A percentile compares a stretch with the other conserved stretches of the same genome.
These are phyloP conservation scores for Porites cylindrica DNA, from an alignment of 92 coral and sea anemone species.

Conservation along the genomic window DNA sequence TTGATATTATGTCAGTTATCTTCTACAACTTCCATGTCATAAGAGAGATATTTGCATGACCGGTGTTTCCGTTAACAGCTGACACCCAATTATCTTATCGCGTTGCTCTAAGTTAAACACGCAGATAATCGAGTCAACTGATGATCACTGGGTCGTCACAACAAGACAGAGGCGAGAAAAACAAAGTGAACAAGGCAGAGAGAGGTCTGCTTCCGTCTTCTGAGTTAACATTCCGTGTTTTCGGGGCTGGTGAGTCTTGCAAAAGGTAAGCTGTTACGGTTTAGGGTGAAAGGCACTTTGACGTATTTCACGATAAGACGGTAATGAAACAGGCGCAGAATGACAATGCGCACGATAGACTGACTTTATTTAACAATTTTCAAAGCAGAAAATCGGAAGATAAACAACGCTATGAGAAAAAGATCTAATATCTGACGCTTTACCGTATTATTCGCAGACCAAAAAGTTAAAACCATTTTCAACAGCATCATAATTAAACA, in stretches of 20 bases:
- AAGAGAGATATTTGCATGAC: no score
- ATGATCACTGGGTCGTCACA: background rate
- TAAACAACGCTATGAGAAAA: no score
- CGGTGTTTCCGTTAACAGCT: no score
- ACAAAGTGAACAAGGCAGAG: background rate
- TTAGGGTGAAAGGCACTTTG: background rate
- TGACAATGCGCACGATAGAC: no score
- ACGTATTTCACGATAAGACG: background rate
- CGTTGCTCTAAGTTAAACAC: constrained; percentile 13
- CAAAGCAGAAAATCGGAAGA: no score
- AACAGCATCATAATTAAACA: background rate
- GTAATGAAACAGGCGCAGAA: background rate
- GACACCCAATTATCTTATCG: constrained; percentile 26
- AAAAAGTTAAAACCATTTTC: background rate
- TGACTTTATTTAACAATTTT: no score
- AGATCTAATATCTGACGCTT: no score
- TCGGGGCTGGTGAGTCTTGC: background rate
- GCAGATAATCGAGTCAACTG: constrained; percentile 25
- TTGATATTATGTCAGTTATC: no score
- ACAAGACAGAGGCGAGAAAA: background rate
- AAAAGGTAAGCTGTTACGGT: no score
- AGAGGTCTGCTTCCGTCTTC: background rate
- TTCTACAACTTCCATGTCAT: no score
- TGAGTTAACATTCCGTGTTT: background rate
- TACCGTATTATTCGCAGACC: background rate